Evolutionary conservation across 2,888 invertebrate species (phyloP), one percentile per base, ranked within the genome.

Genomic region (Himalopsyche anomala): DNA sequence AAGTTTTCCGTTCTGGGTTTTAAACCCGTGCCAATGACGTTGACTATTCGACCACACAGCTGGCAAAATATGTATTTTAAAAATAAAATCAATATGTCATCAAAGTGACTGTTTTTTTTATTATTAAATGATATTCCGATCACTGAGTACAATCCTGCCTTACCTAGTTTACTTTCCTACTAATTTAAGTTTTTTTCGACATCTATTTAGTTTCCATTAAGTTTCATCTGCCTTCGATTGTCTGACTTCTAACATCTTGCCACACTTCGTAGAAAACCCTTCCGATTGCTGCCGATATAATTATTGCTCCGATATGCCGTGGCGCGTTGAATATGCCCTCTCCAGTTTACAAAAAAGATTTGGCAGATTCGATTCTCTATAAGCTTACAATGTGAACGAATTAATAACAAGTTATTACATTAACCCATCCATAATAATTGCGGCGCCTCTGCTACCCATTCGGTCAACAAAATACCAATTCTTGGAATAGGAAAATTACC

Each of bases 131-230:
- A 28, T 51, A 51, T 51, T 4, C 51, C 15, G 51, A 81, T 38
- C 9, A 17, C 40, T 55, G 19, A 81, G 62, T 87, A 54, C 87
- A 55, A 12, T 83, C 38, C 87, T 87, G 85, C 17, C 5, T 28
- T 80, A 40, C 36, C 79, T 81, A 55, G 85, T 80, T 83, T 56
- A 74, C 87, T 69, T 87, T 86, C 55, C 74, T 83, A 80, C 82
- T 83, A 83, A 84, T 87, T 85, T 85, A 84, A 84, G 83, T 74
- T 82, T 85, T 87, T 85, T 87, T 87, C 80, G 85, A 56, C 82
- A 82, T 87, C 87, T 87, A 87, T 87, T 87, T 84, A 86, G 87
- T 82, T 84, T 86, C 87, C 87, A 87, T 87, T 87, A 84, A 87
- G 84, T 83, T 87, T 87, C 87, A 86, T 87, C 87, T 87, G 87